Conservation (phyloP, 2,113 vertebrate genomes). For the Cyphomyrus plagiostoma region DNA sequence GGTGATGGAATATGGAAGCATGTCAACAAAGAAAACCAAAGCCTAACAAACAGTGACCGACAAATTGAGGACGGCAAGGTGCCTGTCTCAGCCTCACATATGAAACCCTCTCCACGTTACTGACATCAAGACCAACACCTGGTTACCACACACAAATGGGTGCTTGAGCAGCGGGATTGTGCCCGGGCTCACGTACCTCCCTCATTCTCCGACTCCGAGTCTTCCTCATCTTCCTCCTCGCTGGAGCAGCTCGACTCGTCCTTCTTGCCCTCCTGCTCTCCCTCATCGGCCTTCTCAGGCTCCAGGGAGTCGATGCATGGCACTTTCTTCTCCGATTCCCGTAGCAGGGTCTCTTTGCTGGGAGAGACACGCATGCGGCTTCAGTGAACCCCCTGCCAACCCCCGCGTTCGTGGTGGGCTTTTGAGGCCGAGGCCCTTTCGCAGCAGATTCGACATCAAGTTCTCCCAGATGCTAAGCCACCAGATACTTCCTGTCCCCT, state of each 20-base stretch:
- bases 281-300: conserved; percentile 87
- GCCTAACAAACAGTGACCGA: neutral
- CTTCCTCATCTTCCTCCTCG: conserved; percentile 88
- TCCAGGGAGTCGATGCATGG: conserved; percentile 86
- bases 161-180: neutral
- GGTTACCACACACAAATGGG: neutral
- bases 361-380: neutral
- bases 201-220: conserved; percentile 95
- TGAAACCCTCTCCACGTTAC: neutral
- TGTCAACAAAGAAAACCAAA: neutral
- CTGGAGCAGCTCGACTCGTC: conserved; percentile 98
- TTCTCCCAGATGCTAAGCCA: neutral
- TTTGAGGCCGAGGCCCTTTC: neutral
- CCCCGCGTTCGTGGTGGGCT: neutral
- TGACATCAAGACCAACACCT: neutral
- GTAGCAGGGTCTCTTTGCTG: conserved; percentile 88
- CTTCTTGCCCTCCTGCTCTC: conserved; percentile 79
- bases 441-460: neutral
- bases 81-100: neutral
- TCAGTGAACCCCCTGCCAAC: no score
- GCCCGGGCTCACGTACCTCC: conserved; percentile 63
- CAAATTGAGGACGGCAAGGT: neutral
- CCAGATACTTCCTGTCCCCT: neutral
- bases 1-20: neutral
- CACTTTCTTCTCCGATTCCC: conserved; percentile 84